These are phyloP conservation scores for Aleadryas rufinucha DNA, from an alignment of 2,113 vertebrate genomes.

Conservation along the genomic window DNA sequence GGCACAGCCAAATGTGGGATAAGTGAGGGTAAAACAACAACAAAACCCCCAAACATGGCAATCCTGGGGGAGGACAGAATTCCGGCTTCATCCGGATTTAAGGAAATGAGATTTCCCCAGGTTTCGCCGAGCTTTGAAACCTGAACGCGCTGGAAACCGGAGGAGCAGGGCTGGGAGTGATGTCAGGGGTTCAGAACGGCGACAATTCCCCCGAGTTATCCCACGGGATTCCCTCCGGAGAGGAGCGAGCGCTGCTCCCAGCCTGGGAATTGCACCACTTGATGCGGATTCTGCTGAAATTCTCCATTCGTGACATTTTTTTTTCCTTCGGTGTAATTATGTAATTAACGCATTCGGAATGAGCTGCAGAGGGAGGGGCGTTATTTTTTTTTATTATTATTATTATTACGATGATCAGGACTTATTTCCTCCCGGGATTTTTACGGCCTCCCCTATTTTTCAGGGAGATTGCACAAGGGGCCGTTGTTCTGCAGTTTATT, in stretches of 20 bases:
- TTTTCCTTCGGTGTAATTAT: background rate
- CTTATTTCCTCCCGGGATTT: background rate
- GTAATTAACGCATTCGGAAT: background rate
- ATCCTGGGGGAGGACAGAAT: background rate
- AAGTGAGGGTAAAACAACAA: background rate
- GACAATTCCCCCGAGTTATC: background rate
- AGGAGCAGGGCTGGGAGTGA: background rate
- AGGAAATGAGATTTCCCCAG: background rate
- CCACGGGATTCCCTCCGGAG: background rate
- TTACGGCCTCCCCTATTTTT: background rate
- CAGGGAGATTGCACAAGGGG: background rate
- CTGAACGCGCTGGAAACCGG: rapidly evolving
- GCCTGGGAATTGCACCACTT: background rate
- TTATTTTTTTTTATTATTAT: background rate
- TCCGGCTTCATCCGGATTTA: background rate
- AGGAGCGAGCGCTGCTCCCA: background rate
- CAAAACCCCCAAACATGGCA: rapidly evolving
- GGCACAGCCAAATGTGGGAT: rapidly evolving
- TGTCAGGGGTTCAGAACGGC: background rate
- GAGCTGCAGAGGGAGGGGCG: background rate
- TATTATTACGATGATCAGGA: background rate
- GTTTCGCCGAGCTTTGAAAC: background rate
- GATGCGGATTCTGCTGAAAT: background rate
- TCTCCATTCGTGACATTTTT: background rate
- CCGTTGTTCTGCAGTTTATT: background rate